Evolutionary conservation across 2,797 vertebrate genomes (phyloP), one percentile per base, ranked within the genome.

Genomic region (Morus bassanus): DNA sequence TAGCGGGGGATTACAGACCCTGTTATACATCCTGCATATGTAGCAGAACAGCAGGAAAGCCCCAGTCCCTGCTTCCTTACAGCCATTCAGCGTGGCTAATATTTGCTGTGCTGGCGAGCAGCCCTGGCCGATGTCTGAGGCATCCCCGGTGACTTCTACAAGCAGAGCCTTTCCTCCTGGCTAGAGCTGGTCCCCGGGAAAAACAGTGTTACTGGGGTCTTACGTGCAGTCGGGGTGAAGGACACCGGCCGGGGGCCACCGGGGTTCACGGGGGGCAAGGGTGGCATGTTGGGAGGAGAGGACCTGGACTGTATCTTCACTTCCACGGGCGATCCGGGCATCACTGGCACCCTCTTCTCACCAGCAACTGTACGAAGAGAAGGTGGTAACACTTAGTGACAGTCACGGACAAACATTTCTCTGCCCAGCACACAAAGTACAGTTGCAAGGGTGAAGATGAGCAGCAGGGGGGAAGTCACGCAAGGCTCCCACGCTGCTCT

Each of bases 241-340:
- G 99, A 99, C 93, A 99, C 98, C 1, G 99, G 99, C 22, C 99
- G 98, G 21, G 99, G 99, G 76, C 99, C 99, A 4, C 99, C 99
- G 9, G 99, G 97, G 97, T 99, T 99, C 96, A 99, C 98, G 8
- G 99, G 99, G 72, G 99, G 99, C 95, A 99, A 98, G 28, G 99
- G 99, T 6, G 99, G 99, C 99, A 99, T 99, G 72, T 98, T 98
- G 97, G 99, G 99, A 97, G 99, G 99, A 96, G 98, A 99, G 91
- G 99, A 99, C 98, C 99, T 99, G 98, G 99, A 99, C 98, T 99
- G 99, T 97, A 98, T 99, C 98, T 99, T 99, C 98, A 99, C 99
- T 98, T 99, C 99, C 98, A 99, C 99, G 81, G 99, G 99, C 94
- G 99, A 99, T 97, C 99, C 99, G 96, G 99, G 99, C 99, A 99